Conservation (phyloP, 2,888 invertebrate species). For the Polylopha cassiicola region DNA sequence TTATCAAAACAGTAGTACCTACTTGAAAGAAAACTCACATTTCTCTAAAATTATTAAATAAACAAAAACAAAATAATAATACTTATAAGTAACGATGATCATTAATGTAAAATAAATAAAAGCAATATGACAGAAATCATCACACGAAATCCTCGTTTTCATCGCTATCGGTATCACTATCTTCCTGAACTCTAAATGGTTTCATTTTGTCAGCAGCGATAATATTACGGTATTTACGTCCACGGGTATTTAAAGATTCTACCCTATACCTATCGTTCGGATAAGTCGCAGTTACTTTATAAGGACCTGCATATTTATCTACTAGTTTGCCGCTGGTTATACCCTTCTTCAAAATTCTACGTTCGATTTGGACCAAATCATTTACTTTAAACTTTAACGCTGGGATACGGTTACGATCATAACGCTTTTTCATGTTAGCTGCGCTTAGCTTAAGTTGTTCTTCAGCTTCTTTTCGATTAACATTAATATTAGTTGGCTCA, state of each 20-base stretch:
- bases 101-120: neutral
- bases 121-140: neutral
- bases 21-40: too few relatives aligned
- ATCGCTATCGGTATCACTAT: neutral
- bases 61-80: neutral
- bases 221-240: slow-evolving; percentile 14
- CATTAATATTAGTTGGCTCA: neutral
- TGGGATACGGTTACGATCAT: slow-evolving; percentile 11
- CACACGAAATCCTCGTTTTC: neutral
- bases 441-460: neutral
- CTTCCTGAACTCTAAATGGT: slow-evolving; percentile 7
- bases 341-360: slow-evolving; percentile 18
- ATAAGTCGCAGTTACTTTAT: slow-evolving; percentile 7
- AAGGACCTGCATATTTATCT: slow-evolving; percentile 12
- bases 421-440: slow-evolving; percentile 9
- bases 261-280: slow-evolving; percentile 19
- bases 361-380: slow-evolving; percentile 16
- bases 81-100: neutral
- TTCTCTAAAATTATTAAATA: too few relatives aligned
- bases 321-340: slow-evolving; percentile 19
- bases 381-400: slow-evolving; percentile 3
- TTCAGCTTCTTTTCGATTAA: slow-evolving; percentile 1
- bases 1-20: neutral
- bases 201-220: slow-evolving; percentile 22
- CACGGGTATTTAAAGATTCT: slow-evolving; percentile 7